Base-by-base conservation (phyloP, 92 coral and sea anemone species). In the Zoanthus solanderi region DNA sequence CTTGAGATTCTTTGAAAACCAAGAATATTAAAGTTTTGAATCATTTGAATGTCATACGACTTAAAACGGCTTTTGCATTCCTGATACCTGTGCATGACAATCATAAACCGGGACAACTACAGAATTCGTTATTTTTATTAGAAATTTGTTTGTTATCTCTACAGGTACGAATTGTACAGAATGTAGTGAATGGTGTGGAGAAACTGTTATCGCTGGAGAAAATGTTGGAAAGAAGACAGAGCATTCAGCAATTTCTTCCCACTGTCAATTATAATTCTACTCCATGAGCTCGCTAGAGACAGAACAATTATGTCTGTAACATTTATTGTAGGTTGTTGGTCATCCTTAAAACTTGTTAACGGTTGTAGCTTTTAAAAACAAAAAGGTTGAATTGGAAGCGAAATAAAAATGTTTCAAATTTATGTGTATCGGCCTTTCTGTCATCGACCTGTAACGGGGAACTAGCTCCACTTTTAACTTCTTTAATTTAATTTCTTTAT, bases 211-310 rank as follows among this genome's bases (percentile, higher is more conserved):
- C 85, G 14, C 56, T 92, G 61, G 95, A 92, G 91, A 87, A 76
- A 84, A 83, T 89, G 88, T 84, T 94, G 72, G 98, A 93, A 65
- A 79, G 90, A 75, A 92, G 94, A 52, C 89, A 89, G 57, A 95
- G 91, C 45, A 90, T 93, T 42, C 47, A 48, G 31, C 17, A 57
- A 30, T 87, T 23, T 50, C 85, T 87, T 71, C 84, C 89, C 1
- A 46, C 48, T 63, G 63, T 56, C 3, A 10, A 57, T 6, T 76
- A 78, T 75, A 75, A 47, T 7, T 17, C 45, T 5, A 11, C 32
- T n/a, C 23, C 11, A 61, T 50, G 46, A 18, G n/a, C 58, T 44
- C 10, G 1, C 23, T 12, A 6, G 13, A 10, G 17, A 9, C 15
- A 34, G 6, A 23, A 63, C 2, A 1, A 5, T 13, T 10, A 23